These are phyloP conservation scores for Allobates femoralis DNA, from an alignment of 2,797 vertebrate species.

Conservation along the genomic window DNA sequence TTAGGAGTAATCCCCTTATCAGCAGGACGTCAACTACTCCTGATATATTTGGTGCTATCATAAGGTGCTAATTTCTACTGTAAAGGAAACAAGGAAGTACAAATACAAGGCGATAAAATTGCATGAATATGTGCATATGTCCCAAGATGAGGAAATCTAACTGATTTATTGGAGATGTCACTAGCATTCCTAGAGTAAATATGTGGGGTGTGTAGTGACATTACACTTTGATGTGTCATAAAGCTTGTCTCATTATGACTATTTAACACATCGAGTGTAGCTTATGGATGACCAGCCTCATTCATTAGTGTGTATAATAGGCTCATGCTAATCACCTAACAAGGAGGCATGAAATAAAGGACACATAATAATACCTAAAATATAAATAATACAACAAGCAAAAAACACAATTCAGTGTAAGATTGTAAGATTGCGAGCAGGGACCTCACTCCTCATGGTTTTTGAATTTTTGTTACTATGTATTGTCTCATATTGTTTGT, in stretches of 20 bases:
- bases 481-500: no score
- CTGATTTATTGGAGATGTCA: conserved; percentile 29
- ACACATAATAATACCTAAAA: background rate
- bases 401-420: no score
- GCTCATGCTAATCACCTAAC: background rate
- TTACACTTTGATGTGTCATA: conserved; percentile 26
- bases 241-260: background rate
- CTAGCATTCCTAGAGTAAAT: background rate
- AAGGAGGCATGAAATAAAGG: background rate
- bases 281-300: background rate
- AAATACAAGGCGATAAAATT: background rate
- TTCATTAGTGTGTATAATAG: background rate
- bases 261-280: conserved; percentile 20
- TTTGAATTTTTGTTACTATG: no score
- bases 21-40: background rate
- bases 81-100: background rate
- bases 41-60: background rate
- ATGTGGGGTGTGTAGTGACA: conserved; percentile 19
- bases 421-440: no score
- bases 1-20: background rate
- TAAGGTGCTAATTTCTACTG: conserved; percentile 3
- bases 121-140: background rate
- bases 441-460: no score
- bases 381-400: background rate
- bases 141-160: background rate